A percentile compares a stretch with the other conserved stretches of the same genome.
phyloP scores from a whole-genome alignment of 2,888 invertebrate species.

The Clivina fossor region DNA sequence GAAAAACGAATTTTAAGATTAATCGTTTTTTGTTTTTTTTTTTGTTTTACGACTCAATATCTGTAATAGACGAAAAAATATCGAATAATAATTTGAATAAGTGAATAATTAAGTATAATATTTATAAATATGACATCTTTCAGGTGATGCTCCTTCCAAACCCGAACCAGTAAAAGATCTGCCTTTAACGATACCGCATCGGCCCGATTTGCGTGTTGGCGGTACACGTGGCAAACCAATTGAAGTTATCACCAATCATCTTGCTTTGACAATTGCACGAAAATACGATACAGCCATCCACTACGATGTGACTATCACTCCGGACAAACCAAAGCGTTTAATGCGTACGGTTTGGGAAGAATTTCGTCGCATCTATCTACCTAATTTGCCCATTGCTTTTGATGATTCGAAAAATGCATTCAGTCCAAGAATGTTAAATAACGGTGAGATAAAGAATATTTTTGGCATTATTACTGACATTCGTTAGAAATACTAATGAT shows the following conservation, averaged over 20 bases:
- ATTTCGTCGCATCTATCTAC: conserved; percentile 49
- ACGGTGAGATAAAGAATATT: no score
- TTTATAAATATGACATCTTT: no score
- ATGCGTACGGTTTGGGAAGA: conserved; percentile 52
- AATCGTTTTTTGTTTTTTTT: no score
- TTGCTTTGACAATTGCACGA: conserved; percentile 58
- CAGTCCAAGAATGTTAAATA: no score
- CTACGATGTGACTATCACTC: conserved; percentile 77
- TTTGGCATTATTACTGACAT: no score
- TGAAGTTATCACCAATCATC: conserved; percentile 64
- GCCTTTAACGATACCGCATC: conserved; percentile 40
- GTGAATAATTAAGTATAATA: no score
- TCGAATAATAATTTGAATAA: no score
- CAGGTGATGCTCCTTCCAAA: no score
- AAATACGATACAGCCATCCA: conserved; percentile 61
- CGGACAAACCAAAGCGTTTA: conserved; percentile 69
- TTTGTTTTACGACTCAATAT: no score
- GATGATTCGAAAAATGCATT: conserved; percentile 74
- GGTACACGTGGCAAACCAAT: conserved; percentile 54
- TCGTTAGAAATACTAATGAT: no score
- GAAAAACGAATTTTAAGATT: no score
- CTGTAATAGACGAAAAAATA: no score
- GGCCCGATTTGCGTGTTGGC: conserved; percentile 38
- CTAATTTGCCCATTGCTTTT: conserved; percentile 58
- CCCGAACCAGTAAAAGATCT: conserved; percentile 4